Evolutionary conservation across 2,113 vertebrate species (phyloP), one percentile per base, ranked within the genome.

Genomic region (Onychostoma macrolepis): DNA sequence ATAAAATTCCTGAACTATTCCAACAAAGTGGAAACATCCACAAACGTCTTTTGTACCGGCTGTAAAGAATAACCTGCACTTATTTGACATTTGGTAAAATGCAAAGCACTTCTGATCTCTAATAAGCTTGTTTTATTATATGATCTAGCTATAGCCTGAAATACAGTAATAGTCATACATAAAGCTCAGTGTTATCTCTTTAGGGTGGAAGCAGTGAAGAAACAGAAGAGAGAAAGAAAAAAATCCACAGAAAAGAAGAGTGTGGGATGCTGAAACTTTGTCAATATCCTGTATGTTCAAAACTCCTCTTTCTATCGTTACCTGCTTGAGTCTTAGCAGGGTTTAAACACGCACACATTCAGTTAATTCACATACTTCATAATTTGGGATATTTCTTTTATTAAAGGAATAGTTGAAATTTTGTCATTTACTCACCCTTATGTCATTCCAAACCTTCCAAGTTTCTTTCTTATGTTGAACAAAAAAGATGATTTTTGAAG

Each of bases 191-290:
- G 9, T 17, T 58, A 19, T 89, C 84, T n/a, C 12, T 56, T 90
- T 48, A 90, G 94, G 94, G 19, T 90, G 88, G 41, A 76, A 38
- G 9, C 30, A 71, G 86, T 69, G 92, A 95, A 2, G 94, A 94
- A 77, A 88, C 91, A 33, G 93, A 94, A 0, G 93, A 94, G 28
- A 26, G 15, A 24, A 92, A 81, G 87, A 93, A 91, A 87, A 92
- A 91, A 83, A 86, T 41, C 80, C 76, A 26, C 77, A 90, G 86
- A 80, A 88, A 90, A 50, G 93, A 90, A 33, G 93, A 93, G 1
- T 72, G 56, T 61, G 91, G 77, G 33, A n/a, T 79, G 0, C 67
- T 85, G 2, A 89, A 87, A 21, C 83, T 19, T 6, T 89, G 72
- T 15, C 90, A 91, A 0, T 90, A 92, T 9, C 90, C 85, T 4